Evolutionary conservation across 2,113 vertebrate genomes (phyloP).

Genomic region (Potamarius usumacintae): DNA sequence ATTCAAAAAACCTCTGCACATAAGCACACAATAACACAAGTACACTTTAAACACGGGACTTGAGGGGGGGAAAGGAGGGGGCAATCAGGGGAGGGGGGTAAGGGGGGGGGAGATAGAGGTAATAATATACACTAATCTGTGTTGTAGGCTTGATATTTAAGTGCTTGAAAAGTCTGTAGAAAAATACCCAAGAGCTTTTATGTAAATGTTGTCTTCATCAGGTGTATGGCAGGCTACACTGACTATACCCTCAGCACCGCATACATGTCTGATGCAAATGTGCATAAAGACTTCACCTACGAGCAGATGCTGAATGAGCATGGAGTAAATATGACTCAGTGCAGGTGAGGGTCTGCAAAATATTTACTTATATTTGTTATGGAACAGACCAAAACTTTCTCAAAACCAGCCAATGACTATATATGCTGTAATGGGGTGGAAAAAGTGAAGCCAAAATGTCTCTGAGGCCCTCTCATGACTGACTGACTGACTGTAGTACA

Average conservation of each 20-base stretch:
- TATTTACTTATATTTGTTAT: background rate
- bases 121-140: too few species aligned
- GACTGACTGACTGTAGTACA: too few species aligned
- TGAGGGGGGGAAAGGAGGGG: too few species aligned
- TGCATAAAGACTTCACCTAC: constrained; percentile 66
- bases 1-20: too few species aligned
- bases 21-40: too few species aligned
- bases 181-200: background rate
- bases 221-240: constrained; percentile 86
- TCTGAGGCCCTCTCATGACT: too few species aligned
- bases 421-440: too few species aligned
- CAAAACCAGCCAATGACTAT: background rate
- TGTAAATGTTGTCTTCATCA: constrained; percentile 55
- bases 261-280: constrained; percentile 9
- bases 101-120: too few species aligned
- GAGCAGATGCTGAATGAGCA: constrained; percentile 13
- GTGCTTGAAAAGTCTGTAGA: background rate
- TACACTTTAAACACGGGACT: too few species aligned
- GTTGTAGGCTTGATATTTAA: background rate
- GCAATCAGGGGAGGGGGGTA: too few species aligned
- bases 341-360: constrained; percentile 76
- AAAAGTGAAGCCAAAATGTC: too few species aligned
- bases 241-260: constrained; percentile 85
- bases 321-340: constrained; percentile 65
- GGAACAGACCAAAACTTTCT: background rate